A percentile compares a stretch with the other conserved stretches of the same genome.
phyloP scores from a whole-genome alignment of 2,113 vertebrate species.

The Camelus dromedarius region DNA sequence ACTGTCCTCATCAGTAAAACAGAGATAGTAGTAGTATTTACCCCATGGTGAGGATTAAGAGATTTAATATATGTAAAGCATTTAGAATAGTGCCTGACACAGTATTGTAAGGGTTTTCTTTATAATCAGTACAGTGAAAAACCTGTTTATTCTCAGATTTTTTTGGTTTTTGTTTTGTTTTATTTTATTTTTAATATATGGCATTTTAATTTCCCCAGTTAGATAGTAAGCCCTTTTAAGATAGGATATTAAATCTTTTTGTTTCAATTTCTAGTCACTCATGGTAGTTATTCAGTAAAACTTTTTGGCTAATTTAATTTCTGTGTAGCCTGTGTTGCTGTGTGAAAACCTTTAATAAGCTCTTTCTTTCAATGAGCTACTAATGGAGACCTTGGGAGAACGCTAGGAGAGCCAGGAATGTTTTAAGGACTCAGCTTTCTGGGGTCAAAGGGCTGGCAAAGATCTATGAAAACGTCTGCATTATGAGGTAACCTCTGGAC shows the following conservation, averaged over 20 bases:
- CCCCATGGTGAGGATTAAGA: slow-evolving; percentile 16
- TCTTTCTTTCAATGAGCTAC: slow-evolving; percentile 30
- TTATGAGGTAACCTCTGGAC: neutral
- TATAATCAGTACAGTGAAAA: neutral
- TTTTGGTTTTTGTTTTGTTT: neutral
- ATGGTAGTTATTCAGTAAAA: slow-evolving; percentile 28
- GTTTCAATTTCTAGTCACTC: neutral
- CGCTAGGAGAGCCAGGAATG: neutral
- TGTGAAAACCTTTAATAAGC: slow-evolving; percentile 32
- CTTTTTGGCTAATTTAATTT: slow-evolving; percentile 55
- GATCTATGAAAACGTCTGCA: neutral
- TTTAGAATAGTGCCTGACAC: neutral
- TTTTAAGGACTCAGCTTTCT: slow-evolving; percentile 39
- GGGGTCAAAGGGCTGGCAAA: neutral
- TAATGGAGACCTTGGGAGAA: neutral
- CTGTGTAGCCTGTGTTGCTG: neutral
- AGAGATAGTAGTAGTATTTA: neutral
- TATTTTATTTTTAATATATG: neutral
- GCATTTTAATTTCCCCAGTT: neutral
- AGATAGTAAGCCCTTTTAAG: slow-evolving; percentile 13
- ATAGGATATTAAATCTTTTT: slow-evolving; percentile 8
- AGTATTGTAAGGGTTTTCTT: slow-evolving; percentile 44
- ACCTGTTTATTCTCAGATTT: neutral
- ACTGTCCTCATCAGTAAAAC: slow-evolving; percentile 50
- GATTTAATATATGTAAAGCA: slow-evolving; percentile 1